Base-by-base conservation (phyloP, 2,888 invertebrate genomes). In the Pterostichus madidus region DNA sequence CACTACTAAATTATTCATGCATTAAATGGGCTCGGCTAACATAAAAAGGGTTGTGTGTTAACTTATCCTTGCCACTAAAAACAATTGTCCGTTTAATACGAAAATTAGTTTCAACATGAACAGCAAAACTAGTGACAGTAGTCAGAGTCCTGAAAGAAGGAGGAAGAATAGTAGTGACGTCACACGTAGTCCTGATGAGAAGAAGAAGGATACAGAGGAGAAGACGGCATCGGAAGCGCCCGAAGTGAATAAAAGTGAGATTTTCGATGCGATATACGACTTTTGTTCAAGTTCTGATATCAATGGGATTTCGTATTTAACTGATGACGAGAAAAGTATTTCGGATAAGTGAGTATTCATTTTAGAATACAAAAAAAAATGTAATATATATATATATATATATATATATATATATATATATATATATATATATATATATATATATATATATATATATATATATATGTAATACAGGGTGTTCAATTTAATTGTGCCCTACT, bases 311-410 rank as follows among this genome's bases (percentile, higher is more conserved):
- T 61, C 61, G 11, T 61, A 61, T 35, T 31, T 61, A 5, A 61
- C 61, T n/a, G 61, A 61, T 35, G 32, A 31, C n/a, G 61, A 61
- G 13, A 61, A 61, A 31, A 32, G 32, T n/a, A 61, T 61, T n/a
- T 32, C 61, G 2, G 61, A 61, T n/a, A 61, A 61, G 61, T 61
- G 35, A 61, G 61, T 61, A 2, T 1, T 24, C 24, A 24, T 24
- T 24, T 10, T 24, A 59, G 6, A 35, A 35, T 6, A n/a, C n/a
- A n/a, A n/a, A n/a, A n/a, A n/a, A n/a, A n/a, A n/a, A n/a, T n/a
- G n/a, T n/a, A n/a, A n/a, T n/a, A n/a, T n/a, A n/a, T n/a, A n/a
- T n/a, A n/a, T n/a, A n/a, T n/a, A n/a, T n/a, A n/a, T n/a, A n/a
- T n/a, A n/a, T n/a, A n/a, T n/a, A n/a, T n/a, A n/a, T n/a, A n/a